phyloP scores from a whole-genome alignment of 2,113 vertebrate species.

The Capra hircus region DNA sequence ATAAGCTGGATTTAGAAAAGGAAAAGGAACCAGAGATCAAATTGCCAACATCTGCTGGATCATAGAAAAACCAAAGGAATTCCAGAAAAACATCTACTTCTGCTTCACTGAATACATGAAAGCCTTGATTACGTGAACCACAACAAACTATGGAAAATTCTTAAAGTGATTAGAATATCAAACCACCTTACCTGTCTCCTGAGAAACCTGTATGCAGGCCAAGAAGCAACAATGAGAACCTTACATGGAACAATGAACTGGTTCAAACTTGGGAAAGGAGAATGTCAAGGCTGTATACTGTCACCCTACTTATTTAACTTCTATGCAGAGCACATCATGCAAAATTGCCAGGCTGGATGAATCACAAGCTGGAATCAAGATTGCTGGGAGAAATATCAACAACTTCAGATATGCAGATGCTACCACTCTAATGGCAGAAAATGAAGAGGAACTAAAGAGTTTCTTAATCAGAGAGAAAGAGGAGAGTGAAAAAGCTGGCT shows the following conservation, averaged over 20 bases:
- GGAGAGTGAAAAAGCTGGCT: neutral
- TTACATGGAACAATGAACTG: neutral
- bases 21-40: neutral
- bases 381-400: neutral
- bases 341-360: neutral
- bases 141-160: neutral
- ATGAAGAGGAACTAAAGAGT: neutral
- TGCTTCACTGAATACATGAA: neutral
- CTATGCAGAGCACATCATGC: neutral
- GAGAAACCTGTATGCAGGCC: neutral
- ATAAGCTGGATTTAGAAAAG: neutral
- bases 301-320: neutral
- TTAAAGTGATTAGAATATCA: neutral
- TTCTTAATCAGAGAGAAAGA: neutral
- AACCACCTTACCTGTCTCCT: neutral
- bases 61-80: neutral
- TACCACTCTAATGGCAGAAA: neutral
- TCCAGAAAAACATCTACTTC: neutral
- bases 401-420: neutral
- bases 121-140: neutral
- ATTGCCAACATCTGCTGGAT: neutral
- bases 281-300: neutral
- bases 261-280: neutral
- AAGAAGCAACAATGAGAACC: neutral
- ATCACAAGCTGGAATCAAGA: neutral